A percentile compares a stretch with the other conserved stretches of the same genome.
phyloP scores from a whole-genome alignment of 2,888 invertebrate species.

The Ganaspis brasiliensis region DNA sequence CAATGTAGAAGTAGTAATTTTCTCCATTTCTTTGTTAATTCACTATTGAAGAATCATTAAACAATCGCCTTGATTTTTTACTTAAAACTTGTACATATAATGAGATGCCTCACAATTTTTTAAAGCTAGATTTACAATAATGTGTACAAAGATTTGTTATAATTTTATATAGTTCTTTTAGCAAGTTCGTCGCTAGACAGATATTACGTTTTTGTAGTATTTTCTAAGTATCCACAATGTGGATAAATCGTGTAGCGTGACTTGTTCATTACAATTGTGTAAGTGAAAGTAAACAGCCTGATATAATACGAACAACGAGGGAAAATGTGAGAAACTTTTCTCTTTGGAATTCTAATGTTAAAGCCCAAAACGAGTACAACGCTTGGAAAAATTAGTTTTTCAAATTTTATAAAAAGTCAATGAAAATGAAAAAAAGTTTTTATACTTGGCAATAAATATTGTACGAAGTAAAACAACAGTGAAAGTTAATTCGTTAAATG shows the following conservation, averaged over 20 bases:
- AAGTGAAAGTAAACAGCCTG: slow-evolving; percentile 46
- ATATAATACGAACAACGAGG: slow-evolving; percentile 49
- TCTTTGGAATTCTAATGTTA: slow-evolving; percentile 17
- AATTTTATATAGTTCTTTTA: slow-evolving; percentile 63
- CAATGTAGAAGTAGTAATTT: slow-evolving; percentile 23
- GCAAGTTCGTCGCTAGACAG: slow-evolving; percentile 52
- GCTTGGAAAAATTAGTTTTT: slow-evolving; percentile 4
- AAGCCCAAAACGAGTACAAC: slow-evolving; percentile 37
- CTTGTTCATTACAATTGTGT: slow-evolving; percentile 50
- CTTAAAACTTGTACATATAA: slow-evolving; percentile 19
- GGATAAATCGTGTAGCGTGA: slow-evolving; percentile 54
- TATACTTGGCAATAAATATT: not conserved
- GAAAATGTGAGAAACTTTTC: slow-evolving; percentile 49
- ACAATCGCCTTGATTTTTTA: slow-evolving; percentile 26
- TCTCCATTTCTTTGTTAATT: not conserved
- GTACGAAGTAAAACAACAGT: not conserved
- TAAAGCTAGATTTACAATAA: slow-evolving; percentile 30
- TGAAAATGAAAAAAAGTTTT: not conserved
- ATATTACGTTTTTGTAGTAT: slow-evolving; percentile 53
- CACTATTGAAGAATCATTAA: not conserved
- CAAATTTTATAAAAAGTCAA: slow-evolving; percentile 13
- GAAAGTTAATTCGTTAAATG: slow-evolving; percentile 8
- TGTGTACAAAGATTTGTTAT: slow-evolving; percentile 58
- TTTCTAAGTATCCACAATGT: slow-evolving; percentile 59
- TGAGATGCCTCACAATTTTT: slow-evolving; percentile 23